Conservation (phyloP, 2,113 vertebrate genomes). For the Phasianus colchicus region DNA sequence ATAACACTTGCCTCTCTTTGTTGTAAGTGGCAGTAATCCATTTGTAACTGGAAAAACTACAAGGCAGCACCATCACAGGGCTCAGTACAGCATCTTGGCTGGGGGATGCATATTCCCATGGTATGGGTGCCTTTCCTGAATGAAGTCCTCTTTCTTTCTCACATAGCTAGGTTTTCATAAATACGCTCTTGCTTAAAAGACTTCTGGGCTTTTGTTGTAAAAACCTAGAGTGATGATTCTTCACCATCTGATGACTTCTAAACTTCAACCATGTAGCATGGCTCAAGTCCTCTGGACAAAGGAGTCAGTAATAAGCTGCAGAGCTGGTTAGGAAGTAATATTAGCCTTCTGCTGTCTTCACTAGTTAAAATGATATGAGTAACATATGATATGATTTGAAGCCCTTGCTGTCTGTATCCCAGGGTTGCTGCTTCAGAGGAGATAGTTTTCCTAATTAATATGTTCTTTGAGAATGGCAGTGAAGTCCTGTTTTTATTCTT, state of each 20-base stretch:
- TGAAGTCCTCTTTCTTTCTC: not conserved
- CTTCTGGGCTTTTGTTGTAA: not conserved
- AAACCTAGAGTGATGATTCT: not conserved
- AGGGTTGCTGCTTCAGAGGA: not conserved
- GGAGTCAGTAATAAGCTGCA: conserved; percentile 9
- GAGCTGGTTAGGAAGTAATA: conserved; percentile 15
- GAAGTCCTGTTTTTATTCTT: not conserved
- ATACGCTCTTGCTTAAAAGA: not conserved
- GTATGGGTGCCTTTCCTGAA: not conserved
- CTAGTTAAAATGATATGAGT: conserved; percentile 24
- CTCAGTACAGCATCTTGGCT: not conserved
- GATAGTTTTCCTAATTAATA: conserved; percentile 2
- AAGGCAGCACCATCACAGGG: not conserved
- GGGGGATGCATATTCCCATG: fast-evolving
- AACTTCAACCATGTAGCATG: not conserved
- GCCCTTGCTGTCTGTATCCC: not conserved
- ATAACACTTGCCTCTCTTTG: not conserved
- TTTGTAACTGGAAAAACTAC: conserved; percentile 30
- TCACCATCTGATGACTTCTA: not conserved
- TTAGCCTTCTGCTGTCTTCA: conserved; percentile 43
- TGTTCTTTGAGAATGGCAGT: conserved; percentile 23
- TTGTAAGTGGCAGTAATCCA: conserved; percentile 43
- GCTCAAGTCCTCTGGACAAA: not conserved
- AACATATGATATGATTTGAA: not conserved
- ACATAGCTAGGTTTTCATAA: not conserved